A percentile compares a stretch with the other conserved stretches of the same genome.
Evolutionary conservation across 1,140 invertebrate species (phyloP).

Genomic region (Varroa destructor): DNA sequence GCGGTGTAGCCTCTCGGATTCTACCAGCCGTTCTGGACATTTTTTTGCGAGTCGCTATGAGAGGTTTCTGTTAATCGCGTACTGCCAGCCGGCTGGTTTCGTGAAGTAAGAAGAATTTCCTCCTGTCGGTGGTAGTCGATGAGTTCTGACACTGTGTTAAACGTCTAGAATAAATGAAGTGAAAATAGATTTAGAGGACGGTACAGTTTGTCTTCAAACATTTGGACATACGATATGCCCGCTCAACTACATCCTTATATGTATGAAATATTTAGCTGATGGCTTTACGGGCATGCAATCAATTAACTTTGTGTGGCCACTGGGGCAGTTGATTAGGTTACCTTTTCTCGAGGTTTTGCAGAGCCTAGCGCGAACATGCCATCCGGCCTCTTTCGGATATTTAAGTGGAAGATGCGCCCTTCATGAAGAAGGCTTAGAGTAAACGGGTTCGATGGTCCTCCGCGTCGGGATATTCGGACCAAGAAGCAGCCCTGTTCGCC

Average conservation of each 20-base stretch:
- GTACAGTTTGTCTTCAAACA: too few species aligned
- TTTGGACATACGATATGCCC: too few species aligned
- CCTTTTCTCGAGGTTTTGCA: slow-evolving; percentile 38
- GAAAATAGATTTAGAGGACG: too few species aligned
- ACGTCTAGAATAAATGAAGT: slow-evolving; percentile 33
- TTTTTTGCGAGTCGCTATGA: not conserved
- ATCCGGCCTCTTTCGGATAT: slow-evolving; percentile 35
- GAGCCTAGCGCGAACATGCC: slow-evolving; percentile 36
- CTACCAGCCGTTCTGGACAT: too few species aligned
- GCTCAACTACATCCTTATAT: too few species aligned
- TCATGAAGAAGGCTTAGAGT: slow-evolving; percentile 36
- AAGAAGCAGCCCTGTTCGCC: slow-evolving; percentile 35
- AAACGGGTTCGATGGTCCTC: slow-evolving; percentile 36
- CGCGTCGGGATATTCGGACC: slow-evolving; percentile 36
- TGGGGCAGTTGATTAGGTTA: slow-evolving; percentile 19
- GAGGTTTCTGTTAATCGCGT: slow-evolving; percentile 8
- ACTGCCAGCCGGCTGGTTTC: slow-evolving; percentile 22
- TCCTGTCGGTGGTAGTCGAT: slow-evolving; percentile 36
- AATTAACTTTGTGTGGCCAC: too few species aligned
- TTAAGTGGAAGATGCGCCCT: slow-evolving; percentile 36
- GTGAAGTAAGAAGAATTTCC: slow-evolving; percentile 35
- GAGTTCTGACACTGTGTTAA: slow-evolving; percentile 34
- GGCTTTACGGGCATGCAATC: too few species aligned
- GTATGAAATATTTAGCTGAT: too few species aligned
- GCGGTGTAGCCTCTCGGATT: too few species aligned